Evolutionary conservation across 2,113 vertebrate genomes (phyloP), one percentile per base, ranked within the genome.

Genomic region (Hippocampus barbouri): DNA sequence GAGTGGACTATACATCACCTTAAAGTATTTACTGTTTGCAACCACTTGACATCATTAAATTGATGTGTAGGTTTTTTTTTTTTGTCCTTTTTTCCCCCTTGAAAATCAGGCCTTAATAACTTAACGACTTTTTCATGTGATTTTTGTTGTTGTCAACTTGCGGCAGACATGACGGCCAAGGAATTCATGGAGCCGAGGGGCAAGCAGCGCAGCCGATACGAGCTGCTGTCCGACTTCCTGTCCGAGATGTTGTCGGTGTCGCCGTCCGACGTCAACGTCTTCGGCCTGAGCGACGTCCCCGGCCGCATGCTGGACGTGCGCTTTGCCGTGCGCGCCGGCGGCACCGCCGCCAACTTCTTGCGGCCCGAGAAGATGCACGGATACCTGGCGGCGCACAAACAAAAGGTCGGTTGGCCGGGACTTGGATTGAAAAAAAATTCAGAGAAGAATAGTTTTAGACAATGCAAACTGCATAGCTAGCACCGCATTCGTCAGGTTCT

Each of bases 281-380:
- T 94, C 77, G 92, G 91, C 30, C 79, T 95, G 77, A 88, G 81
- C 82, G 92, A 91, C 12, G 78, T 83, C 64, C 84, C 84, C 51
- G 93, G 91, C 40, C 82, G 79, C 21, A 90, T 91, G 75, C 80
- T 93, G 83, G 91, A 95, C 27, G 83, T 95, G 12, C 92, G 92
- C 71, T 92, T 94, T 70, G 88, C 91, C 25, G 85, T 94, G 74
- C 79, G 16, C 5, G 85, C 79, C 3, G 88, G 86, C 8, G 43
- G 43, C 49, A 8, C 5, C 47, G 47, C 47, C 30, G 78, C 34
- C 0, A 80, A 89, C 0, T 93, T 91, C 83, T 88, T 92, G 30
- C 93, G 90, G 83, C 89, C 91, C 0, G 93, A 95, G 89, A 94
- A 93, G 41, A 85, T 94, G 66, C 92, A 94, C 0, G 93, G 91